Evolutionary conservation across 2,888 invertebrate genomes (phyloP).

Genomic region (Drosophila picticornis): DNA sequence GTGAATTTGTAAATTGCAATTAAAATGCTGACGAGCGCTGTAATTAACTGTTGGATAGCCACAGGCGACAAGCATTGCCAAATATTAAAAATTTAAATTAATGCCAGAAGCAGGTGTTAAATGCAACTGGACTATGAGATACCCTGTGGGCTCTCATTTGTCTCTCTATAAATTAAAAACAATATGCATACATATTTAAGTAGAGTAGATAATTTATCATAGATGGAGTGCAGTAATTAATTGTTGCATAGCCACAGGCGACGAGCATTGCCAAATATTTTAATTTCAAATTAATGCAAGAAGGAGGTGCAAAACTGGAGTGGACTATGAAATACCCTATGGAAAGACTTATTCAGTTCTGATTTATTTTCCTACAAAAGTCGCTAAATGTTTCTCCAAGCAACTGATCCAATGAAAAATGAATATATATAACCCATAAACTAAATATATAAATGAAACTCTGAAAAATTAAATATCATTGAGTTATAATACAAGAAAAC

Average conservation of each 20-base stretch:
- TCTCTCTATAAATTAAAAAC: too few species aligned
- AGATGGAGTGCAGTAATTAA: too few species aligned
- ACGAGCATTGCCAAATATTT: too few species aligned
- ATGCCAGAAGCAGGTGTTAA: background rate
- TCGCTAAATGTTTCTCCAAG: background rate
- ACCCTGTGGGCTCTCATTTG: background rate
- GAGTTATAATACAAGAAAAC: background rate
- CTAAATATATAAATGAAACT: background rate
- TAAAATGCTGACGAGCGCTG: background rate
- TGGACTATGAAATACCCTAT: background rate
- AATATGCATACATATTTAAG: too few species aligned
- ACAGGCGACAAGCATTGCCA: background rate
- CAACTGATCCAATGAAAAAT: background rate
- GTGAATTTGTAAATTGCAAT: background rate
- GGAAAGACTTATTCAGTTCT: background rate
- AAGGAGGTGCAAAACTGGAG: background rate
- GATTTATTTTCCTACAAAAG: background rate
- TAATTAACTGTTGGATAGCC: conserved; percentile 8
- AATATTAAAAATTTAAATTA: background rate
- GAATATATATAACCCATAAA: background rate
- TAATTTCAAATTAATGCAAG: too few species aligned
- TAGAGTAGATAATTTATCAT: too few species aligned
- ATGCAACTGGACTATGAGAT: background rate
- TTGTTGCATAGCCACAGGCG: too few species aligned
- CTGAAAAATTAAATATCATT: background rate